phyloP scores from a whole-genome alignment of 2,797 vertebrate species.

The Sebastes itinus region DNA sequence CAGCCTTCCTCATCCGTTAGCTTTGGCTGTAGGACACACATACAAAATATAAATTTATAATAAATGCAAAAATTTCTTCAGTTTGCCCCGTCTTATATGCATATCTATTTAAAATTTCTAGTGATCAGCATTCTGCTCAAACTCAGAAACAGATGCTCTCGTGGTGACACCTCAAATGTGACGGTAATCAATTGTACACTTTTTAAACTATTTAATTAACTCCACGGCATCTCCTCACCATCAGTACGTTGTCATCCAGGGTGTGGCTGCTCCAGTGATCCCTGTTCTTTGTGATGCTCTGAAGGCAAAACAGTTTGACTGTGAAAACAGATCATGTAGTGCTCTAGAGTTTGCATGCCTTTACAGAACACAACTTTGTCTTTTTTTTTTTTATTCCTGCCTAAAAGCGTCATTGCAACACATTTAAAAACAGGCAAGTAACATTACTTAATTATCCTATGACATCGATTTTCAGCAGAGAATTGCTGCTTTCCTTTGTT shows the following conservation, averaged over 20 bases:
- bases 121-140: neutral
- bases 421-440: neutral
- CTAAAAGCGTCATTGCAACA: neutral
- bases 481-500: neutral
- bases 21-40: conserved; percentile 67
- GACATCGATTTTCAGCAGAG: neutral
- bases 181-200: neutral
- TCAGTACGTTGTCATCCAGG: conserved; percentile 92
- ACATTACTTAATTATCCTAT: neutral
- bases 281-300: conserved; percentile 92
- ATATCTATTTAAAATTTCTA: neutral
- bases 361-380: neutral
- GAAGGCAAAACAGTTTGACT: conserved; percentile 27
- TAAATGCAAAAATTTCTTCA: neutral
- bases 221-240: conserved; percentile 81
- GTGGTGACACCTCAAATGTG: neutral
- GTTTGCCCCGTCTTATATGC: neutral
- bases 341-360: neutral
- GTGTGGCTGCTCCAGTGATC: conserved; percentile 90
- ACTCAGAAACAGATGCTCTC: neutral
- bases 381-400: neutral
- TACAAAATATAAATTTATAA: accelerated
- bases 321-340: neutral
- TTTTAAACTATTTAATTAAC: neutral
- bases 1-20: conserved; percentile 78